Evolutionary conservation across 2,888 invertebrate genomes (phyloP).

Genomic region (Ichneumoninae sp.): DNA sequence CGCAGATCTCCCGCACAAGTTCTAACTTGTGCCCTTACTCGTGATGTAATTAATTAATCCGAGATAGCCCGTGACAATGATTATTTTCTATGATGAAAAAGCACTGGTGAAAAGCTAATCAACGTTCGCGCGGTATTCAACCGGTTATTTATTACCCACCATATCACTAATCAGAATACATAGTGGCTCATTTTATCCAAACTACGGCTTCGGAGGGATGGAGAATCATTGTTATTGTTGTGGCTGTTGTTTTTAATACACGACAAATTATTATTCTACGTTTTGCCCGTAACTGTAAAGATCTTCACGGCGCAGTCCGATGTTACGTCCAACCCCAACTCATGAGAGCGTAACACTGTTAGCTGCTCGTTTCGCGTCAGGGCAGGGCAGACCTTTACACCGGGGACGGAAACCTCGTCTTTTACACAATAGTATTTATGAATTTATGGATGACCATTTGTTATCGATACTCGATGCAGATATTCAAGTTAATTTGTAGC

Average conservation of each 20-base stretch:
- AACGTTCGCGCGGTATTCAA: not conserved
- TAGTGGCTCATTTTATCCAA: not conserved
- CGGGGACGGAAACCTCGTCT: no score
- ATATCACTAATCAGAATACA: not conserved
- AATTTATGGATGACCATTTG: no score
- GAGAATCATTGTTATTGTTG: not conserved
- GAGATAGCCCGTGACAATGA: not conserved
- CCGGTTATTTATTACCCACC: not conserved
- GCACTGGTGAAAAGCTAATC: not conserved
- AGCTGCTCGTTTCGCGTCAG: no score
- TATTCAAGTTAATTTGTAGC: no score
- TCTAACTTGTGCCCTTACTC: slow-evolving; percentile 31
- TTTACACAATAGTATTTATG: no score
- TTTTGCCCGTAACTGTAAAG: no score
- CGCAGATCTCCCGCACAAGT: slow-evolving; percentile 38
- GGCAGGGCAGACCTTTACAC: no score
- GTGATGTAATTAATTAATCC: slow-evolving; percentile 44
- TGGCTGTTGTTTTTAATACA: not conserved
- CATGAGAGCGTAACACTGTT: no score
- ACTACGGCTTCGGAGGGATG: not conserved
- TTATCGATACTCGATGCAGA: no score
- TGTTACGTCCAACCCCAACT: no score
- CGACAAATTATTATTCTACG: not conserved
- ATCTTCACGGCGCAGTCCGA: no score
- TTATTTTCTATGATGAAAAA: slow-evolving; percentile 12